Conservation (phyloP, 2,113 vertebrate genomes). For the Channa maculata region DNA sequence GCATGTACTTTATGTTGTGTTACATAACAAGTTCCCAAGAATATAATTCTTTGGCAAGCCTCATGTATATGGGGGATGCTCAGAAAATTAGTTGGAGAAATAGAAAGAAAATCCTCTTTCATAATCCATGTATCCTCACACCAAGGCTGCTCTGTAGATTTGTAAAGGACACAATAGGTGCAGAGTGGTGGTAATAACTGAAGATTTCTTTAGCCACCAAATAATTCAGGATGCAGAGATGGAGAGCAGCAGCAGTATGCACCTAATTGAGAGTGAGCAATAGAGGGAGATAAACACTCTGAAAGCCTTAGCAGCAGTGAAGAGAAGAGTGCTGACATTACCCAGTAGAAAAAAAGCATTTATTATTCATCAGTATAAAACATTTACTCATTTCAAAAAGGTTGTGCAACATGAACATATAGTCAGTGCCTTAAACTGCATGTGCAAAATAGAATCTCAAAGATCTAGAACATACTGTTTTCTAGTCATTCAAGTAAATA, state of each 20-base stretch:
- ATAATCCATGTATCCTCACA: conserved; percentile 42
- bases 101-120: conserved; percentile 53
- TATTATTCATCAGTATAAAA: conserved; percentile 83
- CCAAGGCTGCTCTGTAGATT: conserved; percentile 17
- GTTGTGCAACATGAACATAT: conserved; percentile 76
- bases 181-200: conserved; percentile 6
- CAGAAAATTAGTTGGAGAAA: conserved; percentile 25
- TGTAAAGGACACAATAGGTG: conserved; percentile 5
- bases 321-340: conserved; percentile 59
- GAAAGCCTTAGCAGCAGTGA: conserved; percentile 42
- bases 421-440: conserved; percentile 70
- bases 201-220: conserved; percentile 30
- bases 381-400: conserved; percentile 75
- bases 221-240: conserved; percentile 56
- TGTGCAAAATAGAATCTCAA: conserved; percentile 78
- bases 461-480: conserved; percentile 56
- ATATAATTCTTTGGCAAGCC: conserved; percentile 7
- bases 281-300: conserved; percentile 19
- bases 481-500: conserved; percentile 70
- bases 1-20: not conserved
- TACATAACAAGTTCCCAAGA: conserved; percentile 3
- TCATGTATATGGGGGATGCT: not conserved
- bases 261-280: conserved; percentile 7
- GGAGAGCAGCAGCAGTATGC: conserved; percentile 4
- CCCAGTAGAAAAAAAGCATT: conserved; percentile 72